Evolutionary conservation across 1,140 invertebrate genomes (phyloP), one percentile per base, ranked within the genome.

Genomic region (Mycetomoellerius zeteki): DNA sequence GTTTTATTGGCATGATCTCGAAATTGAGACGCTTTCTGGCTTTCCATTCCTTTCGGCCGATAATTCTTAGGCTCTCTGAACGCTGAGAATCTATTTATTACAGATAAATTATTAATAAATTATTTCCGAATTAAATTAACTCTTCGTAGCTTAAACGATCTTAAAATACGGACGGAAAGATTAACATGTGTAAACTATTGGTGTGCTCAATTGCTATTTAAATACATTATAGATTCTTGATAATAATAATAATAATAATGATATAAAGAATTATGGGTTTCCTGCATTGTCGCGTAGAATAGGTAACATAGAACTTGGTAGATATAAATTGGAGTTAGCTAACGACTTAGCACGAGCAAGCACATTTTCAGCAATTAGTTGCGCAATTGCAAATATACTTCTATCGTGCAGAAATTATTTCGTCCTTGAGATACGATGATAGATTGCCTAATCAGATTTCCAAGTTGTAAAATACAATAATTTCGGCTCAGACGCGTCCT

Each of bases 31-130:
- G 95, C 0, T 97, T 96, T 81, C 97, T 96, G 0, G 97, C 97
- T 2, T 96, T 89, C 97, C 97, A 97, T 78, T 96, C 96, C 54
- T 92, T 69, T 7, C 96, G 94, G 10, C 92, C 93, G 5, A 96
- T 91, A 52, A 95, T 95, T 7, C 92, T 88, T 14, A 92, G 92
- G 54, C 90, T 90, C 2, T n/a, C 92, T 91, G 43, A 30, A 6
- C 65, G 5, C 1, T 6, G 50, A 52, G 19, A 75, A n/a, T 47
- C 6, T 6, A 43, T 52, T 24, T 0, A n/a, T 37, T 8, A 8
- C 8, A 37, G 33, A 37, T 8, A 37, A 37, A 2, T 58, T 16
- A 12, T 30, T 30, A 33, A 56, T 24, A 64, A 64, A 64, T 47
- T 50, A 30, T n/a, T 65, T 8, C 16, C 0, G 1, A 78, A 50